A percentile compares a stretch with the other conserved stretches of the same genome.
Evolutionary conservation across 1,140 invertebrate species (phyloP).

Genomic region (Stegodyphus mimosarum): DNA sequence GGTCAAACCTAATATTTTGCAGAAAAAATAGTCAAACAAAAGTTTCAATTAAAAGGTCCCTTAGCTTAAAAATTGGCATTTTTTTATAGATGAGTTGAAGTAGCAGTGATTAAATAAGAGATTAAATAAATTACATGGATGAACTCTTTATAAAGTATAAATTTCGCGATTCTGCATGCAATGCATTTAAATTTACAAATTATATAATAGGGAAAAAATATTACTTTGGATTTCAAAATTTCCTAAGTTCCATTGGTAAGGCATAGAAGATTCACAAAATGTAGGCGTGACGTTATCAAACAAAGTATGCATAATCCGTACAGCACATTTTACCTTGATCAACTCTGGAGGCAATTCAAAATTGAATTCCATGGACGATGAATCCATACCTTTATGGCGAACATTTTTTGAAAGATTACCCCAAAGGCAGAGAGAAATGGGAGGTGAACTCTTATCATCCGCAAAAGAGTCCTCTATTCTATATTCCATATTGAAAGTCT

Average conservation of each 20-base stretch:
- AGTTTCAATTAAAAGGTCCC: no score
- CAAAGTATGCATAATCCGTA: slow-evolving; percentile 45
- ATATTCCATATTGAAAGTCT: slow-evolving; percentile 51
- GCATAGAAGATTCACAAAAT: slow-evolving; percentile 40
- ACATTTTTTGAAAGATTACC: slow-evolving; percentile 52
- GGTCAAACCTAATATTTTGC: no score
- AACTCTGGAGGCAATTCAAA: slow-evolving; percentile 52
- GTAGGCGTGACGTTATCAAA: slow-evolving; percentile 41
- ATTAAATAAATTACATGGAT: background rate
- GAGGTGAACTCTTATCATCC: background rate
- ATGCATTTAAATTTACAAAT: background rate
- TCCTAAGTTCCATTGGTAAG: slow-evolving; percentile 10
- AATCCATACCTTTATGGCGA: slow-evolving; percentile 42
- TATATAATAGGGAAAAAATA: background rate
- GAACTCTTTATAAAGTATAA: no score
- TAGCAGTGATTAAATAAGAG: background rate
- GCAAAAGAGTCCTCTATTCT: background rate
- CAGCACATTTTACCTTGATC: slow-evolving; percentile 42
- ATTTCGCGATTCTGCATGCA: no score
- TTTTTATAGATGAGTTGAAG: no score
- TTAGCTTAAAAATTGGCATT: no score
- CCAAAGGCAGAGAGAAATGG: slow-evolving; percentile 35
- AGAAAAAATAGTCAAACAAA: no score
- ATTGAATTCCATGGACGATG: slow-evolving; percentile 7
- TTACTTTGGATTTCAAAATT: slow-evolving; percentile 8